These are phyloP conservation scores for Scrobipalpa atriplicella DNA, from an alignment of 2,888 invertebrate genomes.

Conservation along the genomic window DNA sequence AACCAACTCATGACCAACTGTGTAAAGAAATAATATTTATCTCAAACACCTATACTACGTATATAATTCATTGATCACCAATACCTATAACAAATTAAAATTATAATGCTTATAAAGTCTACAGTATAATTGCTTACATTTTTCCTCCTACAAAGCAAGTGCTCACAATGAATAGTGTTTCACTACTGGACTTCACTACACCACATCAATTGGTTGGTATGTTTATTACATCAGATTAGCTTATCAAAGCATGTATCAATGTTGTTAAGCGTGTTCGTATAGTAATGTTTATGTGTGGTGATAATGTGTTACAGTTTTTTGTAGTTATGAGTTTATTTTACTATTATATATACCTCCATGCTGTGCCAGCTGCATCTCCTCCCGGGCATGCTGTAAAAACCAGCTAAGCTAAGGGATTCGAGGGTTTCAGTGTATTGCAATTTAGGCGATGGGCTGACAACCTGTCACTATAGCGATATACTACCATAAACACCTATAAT, in stretches of 20 bases:
- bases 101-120: not conserved
- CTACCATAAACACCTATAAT: no score
- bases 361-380: no score
- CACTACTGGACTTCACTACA: not conserved
- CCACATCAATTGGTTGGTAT: not conserved
- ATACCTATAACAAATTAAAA: slow-evolving; percentile 1
- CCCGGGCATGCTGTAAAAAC: no score
- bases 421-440: no score
- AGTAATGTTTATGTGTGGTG: not conserved
- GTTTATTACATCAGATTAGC: slow-evolving; percentile 5
- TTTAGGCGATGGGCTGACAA: no score
- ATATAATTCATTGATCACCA: no score
- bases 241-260: slow-evolving; percentile 33
- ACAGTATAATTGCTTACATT: not conserved
- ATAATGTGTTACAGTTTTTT: not conserved
- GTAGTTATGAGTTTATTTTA: no score
- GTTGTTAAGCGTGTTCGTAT: slow-evolving; percentile 48
- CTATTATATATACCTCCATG: no score
- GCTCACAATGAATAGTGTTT: not conserved
- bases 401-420: no score
- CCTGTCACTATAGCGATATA: no score
- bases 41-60: no score
- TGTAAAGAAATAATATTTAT: not conserved
- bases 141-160: not conserved
- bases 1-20: not conserved